Evolutionary conservation across 2,113 vertebrate genomes (phyloP), one percentile per base, ranked within the genome.

Genomic region (Prietella phreatophila): DNA sequence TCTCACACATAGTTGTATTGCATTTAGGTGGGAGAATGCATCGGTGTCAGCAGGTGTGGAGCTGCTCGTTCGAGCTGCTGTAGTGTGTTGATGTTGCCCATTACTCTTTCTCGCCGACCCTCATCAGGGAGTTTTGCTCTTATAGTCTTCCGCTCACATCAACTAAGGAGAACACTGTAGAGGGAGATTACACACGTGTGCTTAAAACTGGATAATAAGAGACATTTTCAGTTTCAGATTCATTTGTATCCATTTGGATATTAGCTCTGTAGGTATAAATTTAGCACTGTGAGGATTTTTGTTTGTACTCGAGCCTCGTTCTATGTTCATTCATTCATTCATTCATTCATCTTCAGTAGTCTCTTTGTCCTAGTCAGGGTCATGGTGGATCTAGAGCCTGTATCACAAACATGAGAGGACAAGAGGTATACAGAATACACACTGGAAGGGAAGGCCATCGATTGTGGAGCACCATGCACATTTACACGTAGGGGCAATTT

Each of bases 21-120:
- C 88, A 88, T 93, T 91, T 82, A 87, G 92, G 86, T 87, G 65
- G 50, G 80, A 91, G 82, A 92, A 88, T 88, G 61, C 85, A 84
- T 85, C 87, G 88, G 89, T 90, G 88, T 92, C 82, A 87, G 58
- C 84, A 75, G 42, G 56, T 89, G 87, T 86, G 82, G 36, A n/a
- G 79, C 42, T 82, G 56, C 25, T 85, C 61, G 2, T 30, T 42
- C 27, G 22, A 80, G 27, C 47, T 33, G 75, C 83, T 87, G 50
- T 47, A 69, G 53, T 53, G 67, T 47, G 55, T 78, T 53, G 55
- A 55, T 65, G 36, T 65, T 89, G 27, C 11, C 36, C 76, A 82
- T 85, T 82, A 65, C 42, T 89, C 53, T 75, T 36, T 15, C 50
- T 75, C 30, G 55, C 55, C 55, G 4, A 30, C 47, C 56, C 19